These are phyloP conservation scores for Amphiprion clarkii DNA, from an alignment of 2,797 vertebrate genomes.

Conservation along the genomic window DNA sequence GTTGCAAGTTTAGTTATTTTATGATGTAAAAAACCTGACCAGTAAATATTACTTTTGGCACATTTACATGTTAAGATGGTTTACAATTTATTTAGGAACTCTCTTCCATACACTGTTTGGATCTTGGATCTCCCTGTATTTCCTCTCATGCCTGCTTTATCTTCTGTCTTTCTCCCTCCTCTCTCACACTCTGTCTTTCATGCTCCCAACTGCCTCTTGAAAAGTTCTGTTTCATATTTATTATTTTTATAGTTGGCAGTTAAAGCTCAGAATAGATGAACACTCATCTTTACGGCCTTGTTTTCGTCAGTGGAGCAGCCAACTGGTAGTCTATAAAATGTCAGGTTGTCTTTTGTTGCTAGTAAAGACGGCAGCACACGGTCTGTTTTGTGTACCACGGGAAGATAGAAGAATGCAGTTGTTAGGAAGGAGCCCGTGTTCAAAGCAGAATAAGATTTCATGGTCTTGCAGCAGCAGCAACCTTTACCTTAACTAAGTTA, in stretches of 20 bases:
- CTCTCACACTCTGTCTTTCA: slow-evolving; percentile 1
- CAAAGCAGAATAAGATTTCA: slow-evolving; percentile 39
- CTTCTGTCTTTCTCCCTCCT: not conserved
- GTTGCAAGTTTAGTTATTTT: not conserved
- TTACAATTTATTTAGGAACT: slow-evolving; percentile 13
- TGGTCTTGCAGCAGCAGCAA: slow-evolving; percentile 12
- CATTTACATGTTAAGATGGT: slow-evolving; percentile 11
- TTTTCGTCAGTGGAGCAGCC: slow-evolving; percentile 42
- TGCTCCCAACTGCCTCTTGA: slow-evolving; percentile 1
- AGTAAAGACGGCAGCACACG: slow-evolving; percentile 19
- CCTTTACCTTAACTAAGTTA: slow-evolving; percentile 48
- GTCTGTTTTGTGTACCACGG: slow-evolving; percentile 24
- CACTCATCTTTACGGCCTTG: slow-evolving; percentile 47
- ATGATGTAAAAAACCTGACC: not conserved
- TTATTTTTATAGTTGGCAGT: slow-evolving; percentile 49
- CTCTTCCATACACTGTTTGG: slow-evolving; percentile 3
- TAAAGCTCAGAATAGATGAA: slow-evolving; percentile 52
- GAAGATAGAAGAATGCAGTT: slow-evolving; percentile 11
- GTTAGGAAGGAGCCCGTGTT: slow-evolving; percentile 30
- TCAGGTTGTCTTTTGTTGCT: slow-evolving; percentile 65
- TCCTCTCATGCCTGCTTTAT: not conserved
- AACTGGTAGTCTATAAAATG: slow-evolving; percentile 48
- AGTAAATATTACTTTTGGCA: not conserved
- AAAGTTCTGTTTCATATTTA: slow-evolving; percentile 46
- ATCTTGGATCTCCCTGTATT: not conserved